Evolutionary conservation across 2,797 vertebrate genomes (phyloP).

Genomic region (Eidolon dupreanum): DNA sequence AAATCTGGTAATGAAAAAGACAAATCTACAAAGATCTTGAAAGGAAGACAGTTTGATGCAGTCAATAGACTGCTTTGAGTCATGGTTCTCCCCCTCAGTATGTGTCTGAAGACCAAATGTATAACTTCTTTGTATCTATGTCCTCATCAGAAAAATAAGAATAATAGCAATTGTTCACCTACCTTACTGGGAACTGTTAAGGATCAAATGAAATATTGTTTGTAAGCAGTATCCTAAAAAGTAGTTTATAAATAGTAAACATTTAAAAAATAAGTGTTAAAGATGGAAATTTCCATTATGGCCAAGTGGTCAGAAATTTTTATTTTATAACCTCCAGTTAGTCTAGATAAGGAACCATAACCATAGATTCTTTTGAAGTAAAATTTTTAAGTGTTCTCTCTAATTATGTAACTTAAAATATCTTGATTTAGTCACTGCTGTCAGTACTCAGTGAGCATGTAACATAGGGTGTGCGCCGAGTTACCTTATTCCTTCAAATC

Average conservation of each 20-base stretch:
- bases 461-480: not conserved
- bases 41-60: not conserved
- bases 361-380: not conserved
- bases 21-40: not conserved
- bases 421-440: not conserved
- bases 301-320: not conserved
- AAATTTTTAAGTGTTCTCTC: not conserved
- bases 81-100: not conserved
- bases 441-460: not conserved
- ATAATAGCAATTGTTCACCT: not conserved
- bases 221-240: not conserved
- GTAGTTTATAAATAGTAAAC: not conserved
- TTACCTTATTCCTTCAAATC: not conserved
- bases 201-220: not conserved
- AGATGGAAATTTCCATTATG: not conserved
- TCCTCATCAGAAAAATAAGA: not conserved
- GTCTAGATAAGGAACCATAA: conserved; percentile 8
- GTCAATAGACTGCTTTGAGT: not conserved
- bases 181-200: not conserved
- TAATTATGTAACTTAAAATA: not conserved
- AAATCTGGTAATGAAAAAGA: not conserved
- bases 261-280: not conserved
- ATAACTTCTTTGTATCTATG: not conserved
- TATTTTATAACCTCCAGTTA: not conserved
- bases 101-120: not conserved